Percentiles rank a stretch among this genome's conserved stretches.
Evolutionary conservation across 2,888 invertebrate species (phyloP).

Genomic region (Dicranocentrus wangi): DNA sequence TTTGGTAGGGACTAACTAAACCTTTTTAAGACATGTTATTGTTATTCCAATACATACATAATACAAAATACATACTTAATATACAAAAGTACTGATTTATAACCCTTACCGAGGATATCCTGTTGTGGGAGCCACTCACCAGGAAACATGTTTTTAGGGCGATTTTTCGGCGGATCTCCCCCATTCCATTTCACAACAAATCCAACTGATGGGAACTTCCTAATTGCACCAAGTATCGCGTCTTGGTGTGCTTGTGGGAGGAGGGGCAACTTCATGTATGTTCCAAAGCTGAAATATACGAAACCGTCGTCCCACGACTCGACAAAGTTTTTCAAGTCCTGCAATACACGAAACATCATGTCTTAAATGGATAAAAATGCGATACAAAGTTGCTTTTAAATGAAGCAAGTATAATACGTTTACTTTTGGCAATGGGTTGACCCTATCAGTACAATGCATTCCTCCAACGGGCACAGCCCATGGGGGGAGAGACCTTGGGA

Average conservation of each 20-base stretch:
- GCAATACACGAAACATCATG: too few relatives aligned
- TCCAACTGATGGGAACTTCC: conserved; percentile 38
- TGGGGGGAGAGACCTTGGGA: conserved; percentile 68
- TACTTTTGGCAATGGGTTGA: conserved; percentile 59
- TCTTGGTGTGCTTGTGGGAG: conserved; percentile 35
- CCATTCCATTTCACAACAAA: conserved; percentile 65
- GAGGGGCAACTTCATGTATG: conserved; percentile 61
- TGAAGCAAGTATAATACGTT: too few relatives aligned
- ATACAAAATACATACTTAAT: too few relatives aligned
- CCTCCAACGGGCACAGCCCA: conserved; percentile 66
- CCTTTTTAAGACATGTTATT: too few relatives aligned
- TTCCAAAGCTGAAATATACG: conserved; percentile 71
- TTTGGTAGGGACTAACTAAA: too few relatives aligned
- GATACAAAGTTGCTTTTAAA: too few relatives aligned
- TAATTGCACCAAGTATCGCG: conserved; percentile 60
- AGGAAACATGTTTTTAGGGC: conserved; percentile 50
- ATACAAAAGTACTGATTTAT: too few relatives aligned
- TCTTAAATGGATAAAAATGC: too few relatives aligned
- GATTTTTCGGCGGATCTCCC: conserved; percentile 32
- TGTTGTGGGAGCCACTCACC: conserved; percentile 61
- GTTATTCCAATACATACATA: too few relatives aligned
- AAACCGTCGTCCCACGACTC: conserved; percentile 64
- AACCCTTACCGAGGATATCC: conserved; percentile 59
- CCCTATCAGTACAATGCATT: conserved; percentile 62
- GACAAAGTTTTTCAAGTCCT: too few relatives aligned